phyloP scores from a whole-genome alignment of 2,113 vertebrate species.

The Ammodytes marinus region DNA sequence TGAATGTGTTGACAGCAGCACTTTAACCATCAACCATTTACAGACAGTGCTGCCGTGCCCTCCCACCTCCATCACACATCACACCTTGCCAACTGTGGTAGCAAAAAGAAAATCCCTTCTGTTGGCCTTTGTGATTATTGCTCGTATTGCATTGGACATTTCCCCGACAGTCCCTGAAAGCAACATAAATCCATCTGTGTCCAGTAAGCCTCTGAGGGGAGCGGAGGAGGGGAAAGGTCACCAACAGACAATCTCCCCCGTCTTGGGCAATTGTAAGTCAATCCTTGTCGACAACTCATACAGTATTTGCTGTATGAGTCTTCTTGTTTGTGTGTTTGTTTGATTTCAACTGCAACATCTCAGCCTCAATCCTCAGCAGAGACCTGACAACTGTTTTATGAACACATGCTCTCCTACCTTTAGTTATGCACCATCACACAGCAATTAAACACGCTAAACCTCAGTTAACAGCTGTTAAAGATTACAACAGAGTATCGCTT shows the following conservation, averaged over 20 bases:
- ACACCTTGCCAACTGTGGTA: neutral
- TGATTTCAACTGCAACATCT: conserved; percentile 1
- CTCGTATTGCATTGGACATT: conserved; percentile 30
- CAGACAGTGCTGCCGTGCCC: neutral
- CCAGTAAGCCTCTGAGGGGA: conserved; percentile 54
- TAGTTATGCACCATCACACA: conserved; percentile 64
- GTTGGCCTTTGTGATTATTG: conserved; percentile 36
- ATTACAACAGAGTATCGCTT: conserved; percentile 59
- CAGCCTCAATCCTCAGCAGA: neutral
- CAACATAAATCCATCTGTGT: conserved; percentile 64
- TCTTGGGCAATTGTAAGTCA: conserved; percentile 23
- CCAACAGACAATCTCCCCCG: conserved; percentile 42
- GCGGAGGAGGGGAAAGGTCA: conserved; percentile 67
- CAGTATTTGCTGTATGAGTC: neutral
- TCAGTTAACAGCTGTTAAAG: conserved; percentile 63
- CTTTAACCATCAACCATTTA: neutral
- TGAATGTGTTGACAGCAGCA: neutral
- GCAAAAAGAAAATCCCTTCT: neutral
- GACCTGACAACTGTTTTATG: conserved; percentile 2
- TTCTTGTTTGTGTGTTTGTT: neutral
- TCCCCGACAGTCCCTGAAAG: conserved; percentile 62
- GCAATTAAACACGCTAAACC: conserved; percentile 59
- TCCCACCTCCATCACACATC: neutral
- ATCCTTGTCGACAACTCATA: neutral
- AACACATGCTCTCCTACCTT: conserved; percentile 15